Base-by-base conservation (phyloP, 1,140 invertebrate genomes). In the Brachionus asplanchnoidis region DNA sequence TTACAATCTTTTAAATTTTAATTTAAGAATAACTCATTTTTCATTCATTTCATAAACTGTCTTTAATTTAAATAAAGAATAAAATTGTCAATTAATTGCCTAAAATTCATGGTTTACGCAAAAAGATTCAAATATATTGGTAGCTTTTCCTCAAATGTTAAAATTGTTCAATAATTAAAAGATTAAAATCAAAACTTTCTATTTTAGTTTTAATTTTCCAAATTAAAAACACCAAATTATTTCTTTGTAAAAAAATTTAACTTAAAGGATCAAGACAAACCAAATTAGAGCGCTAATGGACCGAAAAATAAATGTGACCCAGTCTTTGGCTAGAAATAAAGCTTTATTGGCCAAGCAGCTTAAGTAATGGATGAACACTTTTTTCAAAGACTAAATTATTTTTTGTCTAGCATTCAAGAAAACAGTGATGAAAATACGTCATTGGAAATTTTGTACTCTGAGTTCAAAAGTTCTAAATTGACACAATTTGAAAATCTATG, bases 221-320 rank as follows among this genome's bases (percentile, higher is more conserved):
- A 36, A 36, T 36, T 36, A 36, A 3, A 36, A 7, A 36, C 0
- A 7, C 32, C 0, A 36, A 36, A 36, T 36, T 36, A 7, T 36
- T 36, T 36, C 32, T 36, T 36, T 36, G 6, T 36, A 7, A 46
- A 46, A 32, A 68, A 36, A 0, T 70, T 75, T 42, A 12, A 14
- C 42, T 42, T 42, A 6, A 26, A 77, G 73, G n/a, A 17, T 28
- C 20, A 77, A 77, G 3, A 50, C 73, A 3, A 50, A 23, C 11
- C 23, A 46, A 46, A 50, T 77, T 77, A 46, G 73, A 50, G 20
- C 17, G 14, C 20, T 77, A 23, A 23, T 77, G 6, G 73, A 77
- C 23, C 46, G 53, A 46, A 77, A 77, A 77, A 77, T 77, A n/a
- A 11, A 50, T 28, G n/a, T 77, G n/a, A 77, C 73, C 4, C 42